A percentile compares a stretch with the other conserved stretches of the same genome.
Conservation (phyloP, 2,797 vertebrate species). For the Lemur catta region DNA sequence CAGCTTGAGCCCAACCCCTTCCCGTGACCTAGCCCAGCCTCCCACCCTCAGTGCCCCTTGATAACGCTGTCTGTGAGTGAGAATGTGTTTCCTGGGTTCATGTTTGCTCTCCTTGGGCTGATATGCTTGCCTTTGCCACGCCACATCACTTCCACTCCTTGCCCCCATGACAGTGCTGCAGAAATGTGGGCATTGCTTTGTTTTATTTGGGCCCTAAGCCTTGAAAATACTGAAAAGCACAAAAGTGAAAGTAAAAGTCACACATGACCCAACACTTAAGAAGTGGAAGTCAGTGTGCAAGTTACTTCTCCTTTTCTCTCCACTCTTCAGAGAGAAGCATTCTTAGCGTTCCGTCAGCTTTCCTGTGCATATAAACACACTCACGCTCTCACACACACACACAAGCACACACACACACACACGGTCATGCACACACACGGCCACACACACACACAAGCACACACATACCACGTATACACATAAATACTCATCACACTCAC, state of each 20-base stretch:
- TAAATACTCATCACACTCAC: background rate
- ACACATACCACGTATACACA: background rate
- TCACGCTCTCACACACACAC: background rate
- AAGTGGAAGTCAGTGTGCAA: background rate
- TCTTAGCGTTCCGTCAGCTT: background rate
- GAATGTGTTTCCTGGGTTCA: background rate
- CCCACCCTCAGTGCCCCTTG: background rate
- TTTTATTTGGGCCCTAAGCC: background rate
- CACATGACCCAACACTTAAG: background rate
- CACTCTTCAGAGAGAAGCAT: background rate
- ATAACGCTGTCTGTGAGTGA: background rate
- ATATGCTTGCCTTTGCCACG: background rate
- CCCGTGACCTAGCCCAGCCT: background rate
- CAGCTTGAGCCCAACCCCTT: background rate
- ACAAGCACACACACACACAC: background rate
- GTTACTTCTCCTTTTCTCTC: background rate
- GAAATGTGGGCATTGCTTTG: background rate
- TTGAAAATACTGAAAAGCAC: background rate
- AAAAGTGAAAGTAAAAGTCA: background rate
- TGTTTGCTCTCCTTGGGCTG: background rate
- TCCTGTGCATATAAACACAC: background rate
- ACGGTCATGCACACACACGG: rapidly evolving
- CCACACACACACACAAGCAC: background rate
- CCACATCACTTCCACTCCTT: background rate
- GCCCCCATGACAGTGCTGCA: background rate